Evolutionary conservation across 2,888 invertebrate species (phyloP).

Genomic region (Andrena flavipes): DNA sequence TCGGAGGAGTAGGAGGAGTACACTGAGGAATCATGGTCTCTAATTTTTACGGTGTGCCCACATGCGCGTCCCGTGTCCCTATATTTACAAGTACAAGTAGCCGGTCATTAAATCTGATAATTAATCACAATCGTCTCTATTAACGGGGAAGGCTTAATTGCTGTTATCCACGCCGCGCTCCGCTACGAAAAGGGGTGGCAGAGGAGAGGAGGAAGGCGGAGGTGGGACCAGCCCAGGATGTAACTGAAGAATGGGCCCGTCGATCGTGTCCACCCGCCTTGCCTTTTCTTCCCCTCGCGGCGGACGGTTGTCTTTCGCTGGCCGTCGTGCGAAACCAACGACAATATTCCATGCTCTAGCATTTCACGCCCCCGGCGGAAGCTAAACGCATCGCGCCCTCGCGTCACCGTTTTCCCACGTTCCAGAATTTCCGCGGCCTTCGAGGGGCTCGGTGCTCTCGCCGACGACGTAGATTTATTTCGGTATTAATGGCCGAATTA

Average conservation of each 20-base stretch:
- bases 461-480: background rate
- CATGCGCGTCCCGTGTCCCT: constrained; percentile 71
- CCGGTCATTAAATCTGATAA: constrained; percentile 84
- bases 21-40: constrained; percentile 81
- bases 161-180: constrained; percentile 81
- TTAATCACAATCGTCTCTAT: constrained; percentile 84
- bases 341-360: constrained; percentile 68
- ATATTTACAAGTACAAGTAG: constrained; percentile 82
- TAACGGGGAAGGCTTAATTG: constrained; percentile 83
- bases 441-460: too few relatives aligned
- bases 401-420: background rate
- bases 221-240: constrained; percentile 76
- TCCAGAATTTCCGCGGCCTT: constrained; percentile 20
- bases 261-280: constrained; percentile 63
- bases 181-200: constrained; percentile 66
- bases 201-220: constrained; percentile 40
- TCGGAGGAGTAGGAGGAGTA: constrained; percentile 49
- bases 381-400: background rate
- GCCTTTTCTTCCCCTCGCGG: constrained; percentile 40
- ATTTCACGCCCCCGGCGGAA: constrained; percentile 28
- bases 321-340: constrained; percentile 73
- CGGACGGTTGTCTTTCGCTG: constrained; percentile 58
- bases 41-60: constrained; percentile 83
- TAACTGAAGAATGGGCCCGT: constrained; percentile 77
- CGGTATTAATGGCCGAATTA: constrained; percentile 15